phyloP scores from a whole-genome alignment of 2,797 vertebrate genomes.

The Tadarida brasiliensis region DNA sequence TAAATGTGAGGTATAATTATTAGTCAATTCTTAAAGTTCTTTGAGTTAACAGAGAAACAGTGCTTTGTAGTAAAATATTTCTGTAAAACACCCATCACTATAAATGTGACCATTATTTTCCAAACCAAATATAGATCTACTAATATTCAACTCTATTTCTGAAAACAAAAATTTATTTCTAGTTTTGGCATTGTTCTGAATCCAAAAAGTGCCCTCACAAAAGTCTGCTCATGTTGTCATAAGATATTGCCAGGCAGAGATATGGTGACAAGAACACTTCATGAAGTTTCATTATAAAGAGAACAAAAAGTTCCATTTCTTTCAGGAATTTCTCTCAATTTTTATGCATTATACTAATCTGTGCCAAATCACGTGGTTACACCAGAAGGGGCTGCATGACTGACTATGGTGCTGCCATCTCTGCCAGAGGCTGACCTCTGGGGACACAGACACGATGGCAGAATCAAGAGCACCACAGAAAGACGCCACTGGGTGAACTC shows the following conservation, averaged over 20 bases:
- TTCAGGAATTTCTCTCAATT: slow-evolving; percentile 19
- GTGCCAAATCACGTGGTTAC: not conserved
- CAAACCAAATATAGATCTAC: slow-evolving; percentile 20
- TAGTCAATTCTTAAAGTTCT: slow-evolving; percentile 29
- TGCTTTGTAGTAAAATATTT: slow-evolving; percentile 24
- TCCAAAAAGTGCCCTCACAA: not conserved
- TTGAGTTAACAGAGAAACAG: not conserved
- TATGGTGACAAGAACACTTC: not conserved
- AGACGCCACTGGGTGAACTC: not conserved
- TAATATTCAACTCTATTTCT: slow-evolving; percentile 26
- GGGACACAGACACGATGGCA: not conserved
- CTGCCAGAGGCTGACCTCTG: not conserved
- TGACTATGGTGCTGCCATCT: not conserved
- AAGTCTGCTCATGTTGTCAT: not conserved
- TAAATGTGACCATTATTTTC: not conserved
- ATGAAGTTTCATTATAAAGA: slow-evolving; percentile 48
- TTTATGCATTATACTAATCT: not conserved
- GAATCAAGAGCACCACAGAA: not conserved
- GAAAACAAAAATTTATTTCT: slow-evolving; percentile 17
- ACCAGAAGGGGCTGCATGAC: not conserved
- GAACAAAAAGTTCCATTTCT: slow-evolving; percentile 23
- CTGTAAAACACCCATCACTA: not conserved
- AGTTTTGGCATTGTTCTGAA: slow-evolving; percentile 8
- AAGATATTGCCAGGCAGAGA: not conserved
- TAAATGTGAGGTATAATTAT: not conserved